Evolutionary conservation across 1,140 invertebrate species (phyloP), one percentile per base, ranked within the genome.

Genomic region (Hormaphis cornu): DNA sequence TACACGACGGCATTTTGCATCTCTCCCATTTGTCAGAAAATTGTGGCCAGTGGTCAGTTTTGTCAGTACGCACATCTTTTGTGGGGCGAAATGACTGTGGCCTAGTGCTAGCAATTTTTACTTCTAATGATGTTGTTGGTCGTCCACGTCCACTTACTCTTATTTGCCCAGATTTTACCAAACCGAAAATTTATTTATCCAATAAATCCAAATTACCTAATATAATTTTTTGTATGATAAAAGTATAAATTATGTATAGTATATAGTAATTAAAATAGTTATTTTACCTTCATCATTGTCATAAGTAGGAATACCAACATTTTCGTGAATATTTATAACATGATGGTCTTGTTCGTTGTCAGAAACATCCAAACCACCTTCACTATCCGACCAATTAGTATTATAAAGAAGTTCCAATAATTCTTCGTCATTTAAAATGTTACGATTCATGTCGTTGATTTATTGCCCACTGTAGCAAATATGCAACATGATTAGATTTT

Each of bases 1-100:
- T 72, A 61, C 69, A 72, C 10, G 42, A 69, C 12, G 69, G 69
- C 48, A 70, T 69, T 73, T 72, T 72, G 37, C 71, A 74, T 12
- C 56, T 69, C 69, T 53, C 56, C 59, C 61, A 69, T 22, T 71
- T 73, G 22, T 70, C 33, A 46, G 56, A 70, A 69, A 71, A 73
- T 46, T 73, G 52, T 72, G 61, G 73, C 71, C 72, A 74, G 70
- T 73, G 69, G 50, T 37, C 70, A 28, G 72, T 33, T 70, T 70
- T 69, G 63, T 73, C 72, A 37, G 72, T 71, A 53, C 72, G 44
- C 50, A 73, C 70, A 56, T 73, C 50, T 66, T 69, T 1, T 48
- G 69, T 69, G 14, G 61, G 69, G 30, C 9, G 30, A 9, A 33
- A 33, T 33, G 30, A 33, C 30, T n/a, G n/a, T 33, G 30, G 30